phyloP scores from a whole-genome alignment of 2,888 invertebrate genomes.

The Philopedon plagiatum region DNA sequence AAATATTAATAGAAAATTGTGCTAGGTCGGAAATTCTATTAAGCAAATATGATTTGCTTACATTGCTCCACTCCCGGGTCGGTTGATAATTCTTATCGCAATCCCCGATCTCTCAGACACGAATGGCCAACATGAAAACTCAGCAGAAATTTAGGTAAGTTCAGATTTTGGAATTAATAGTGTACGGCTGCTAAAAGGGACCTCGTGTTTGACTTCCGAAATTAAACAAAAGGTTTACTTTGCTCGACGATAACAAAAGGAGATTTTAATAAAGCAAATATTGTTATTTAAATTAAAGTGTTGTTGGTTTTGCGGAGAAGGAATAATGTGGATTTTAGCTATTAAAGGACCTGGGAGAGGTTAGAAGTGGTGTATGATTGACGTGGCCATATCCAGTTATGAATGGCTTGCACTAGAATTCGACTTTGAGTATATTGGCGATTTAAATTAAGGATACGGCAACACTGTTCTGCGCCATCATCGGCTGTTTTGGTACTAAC shows the following conservation, averaged over 20 bases:
- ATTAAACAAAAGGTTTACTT: slow-evolving; percentile 14
- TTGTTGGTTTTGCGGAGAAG: no score
- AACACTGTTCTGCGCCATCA: no score
- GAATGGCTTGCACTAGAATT: no score
- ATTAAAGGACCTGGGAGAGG: no score
- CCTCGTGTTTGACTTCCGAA: slow-evolving; percentile 13
- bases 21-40: background rate
- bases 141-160: slow-evolving; percentile 25
- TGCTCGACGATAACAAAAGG: background rate
- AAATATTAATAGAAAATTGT: background rate
- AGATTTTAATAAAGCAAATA: background rate
- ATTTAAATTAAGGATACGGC: no score
- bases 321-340: no score
- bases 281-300: background rate
- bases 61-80: background rate
- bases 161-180: slow-evolving; percentile 20
- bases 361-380: no score
- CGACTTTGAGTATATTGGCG: no score
- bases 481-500: no score
- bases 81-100: slow-evolving; percentile 11
- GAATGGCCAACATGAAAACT: slow-evolving; percentile 28
- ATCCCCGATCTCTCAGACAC: slow-evolving; percentile 19
- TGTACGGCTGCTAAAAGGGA: slow-evolving; percentile 19
- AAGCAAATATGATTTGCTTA: background rate
- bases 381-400: no score